Conservation (phyloP, 2,888 invertebrate genomes). For the Hecatera dysodea region DNA sequence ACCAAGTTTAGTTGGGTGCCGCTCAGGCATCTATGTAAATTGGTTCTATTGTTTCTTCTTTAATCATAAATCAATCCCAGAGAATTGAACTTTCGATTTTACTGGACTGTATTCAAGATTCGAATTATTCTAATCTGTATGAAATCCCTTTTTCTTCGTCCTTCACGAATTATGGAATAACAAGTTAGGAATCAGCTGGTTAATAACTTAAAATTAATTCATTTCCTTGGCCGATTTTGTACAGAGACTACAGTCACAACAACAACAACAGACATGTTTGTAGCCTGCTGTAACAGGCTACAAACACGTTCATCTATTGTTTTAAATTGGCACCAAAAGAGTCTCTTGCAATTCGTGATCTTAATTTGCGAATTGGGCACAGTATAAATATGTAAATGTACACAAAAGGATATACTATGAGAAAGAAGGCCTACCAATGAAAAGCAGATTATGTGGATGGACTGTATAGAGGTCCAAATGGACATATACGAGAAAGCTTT, state of each 20-base stretch:
- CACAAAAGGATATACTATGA: too few species aligned
- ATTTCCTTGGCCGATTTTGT: too few species aligned
- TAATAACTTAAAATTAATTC: too few species aligned
- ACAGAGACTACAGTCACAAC: too few species aligned
- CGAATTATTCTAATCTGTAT: neutral
- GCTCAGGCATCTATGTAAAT: slow-evolving; percentile 1
- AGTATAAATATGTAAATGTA: too few species aligned
- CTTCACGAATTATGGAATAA: too few species aligned
- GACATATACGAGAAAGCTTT: neutral
- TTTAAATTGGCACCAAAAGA: neutral
- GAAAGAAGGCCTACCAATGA: too few species aligned
- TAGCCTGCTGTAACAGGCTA: too few species aligned
- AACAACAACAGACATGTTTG: too few species aligned
- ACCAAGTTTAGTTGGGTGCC: neutral
- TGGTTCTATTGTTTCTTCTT: neutral
- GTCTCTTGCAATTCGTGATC: neutral
- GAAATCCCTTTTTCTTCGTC: too few species aligned
- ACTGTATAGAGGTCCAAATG: neutral
- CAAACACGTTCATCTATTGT: neutral
- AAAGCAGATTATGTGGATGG: neutral
- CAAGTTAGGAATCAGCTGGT: too few species aligned
- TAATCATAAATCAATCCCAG: neutral
- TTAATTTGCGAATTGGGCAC: too few species aligned
- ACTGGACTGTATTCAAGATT: neutral
- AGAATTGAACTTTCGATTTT: neutral